Evolutionary conservation across 2,113 vertebrate species (phyloP).

Genomic region (Silurus asotus): DNA sequence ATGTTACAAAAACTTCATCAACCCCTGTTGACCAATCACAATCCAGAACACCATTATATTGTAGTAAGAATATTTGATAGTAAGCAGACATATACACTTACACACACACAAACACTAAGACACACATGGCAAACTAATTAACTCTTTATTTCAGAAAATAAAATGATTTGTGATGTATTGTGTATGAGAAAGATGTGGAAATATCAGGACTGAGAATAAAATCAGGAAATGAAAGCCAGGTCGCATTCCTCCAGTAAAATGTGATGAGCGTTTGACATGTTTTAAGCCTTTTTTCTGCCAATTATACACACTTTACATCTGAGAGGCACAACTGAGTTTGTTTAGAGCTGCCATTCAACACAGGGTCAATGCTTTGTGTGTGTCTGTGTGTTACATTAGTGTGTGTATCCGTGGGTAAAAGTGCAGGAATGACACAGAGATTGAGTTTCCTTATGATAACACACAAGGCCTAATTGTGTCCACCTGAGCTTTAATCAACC

Average conservation of each 20-base stretch:
- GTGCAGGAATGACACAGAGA: constrained; percentile 38
- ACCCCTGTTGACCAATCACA: neutral
- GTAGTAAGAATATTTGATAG: neutral
- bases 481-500: constrained; percentile 70
- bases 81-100: neutral
- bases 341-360: constrained; percentile 57
- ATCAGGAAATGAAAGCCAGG: constrained; percentile 31
- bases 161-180: constrained; percentile 12
- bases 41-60: neutral
- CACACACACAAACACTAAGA: neutral
- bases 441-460: constrained; percentile 68
- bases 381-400: constrained; percentile 1
- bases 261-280: constrained; percentile 14
- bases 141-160: neutral
- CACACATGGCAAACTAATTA: neutral
- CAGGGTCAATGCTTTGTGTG: constrained; percentile 56
- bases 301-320: constrained; percentile 46
- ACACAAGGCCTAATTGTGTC: constrained; percentile 67
- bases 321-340: constrained; percentile 53
- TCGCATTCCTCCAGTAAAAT: constrained; percentile 30
- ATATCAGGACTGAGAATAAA: constrained; percentile 46
- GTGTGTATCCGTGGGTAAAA: neutral
- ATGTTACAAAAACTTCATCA: neutral
- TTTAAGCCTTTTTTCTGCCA: constrained; percentile 22
- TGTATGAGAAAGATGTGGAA: neutral